phyloP scores from a whole-genome alignment of 1,140 invertebrate genomes.

The Dufourea novaeangliae region DNA sequence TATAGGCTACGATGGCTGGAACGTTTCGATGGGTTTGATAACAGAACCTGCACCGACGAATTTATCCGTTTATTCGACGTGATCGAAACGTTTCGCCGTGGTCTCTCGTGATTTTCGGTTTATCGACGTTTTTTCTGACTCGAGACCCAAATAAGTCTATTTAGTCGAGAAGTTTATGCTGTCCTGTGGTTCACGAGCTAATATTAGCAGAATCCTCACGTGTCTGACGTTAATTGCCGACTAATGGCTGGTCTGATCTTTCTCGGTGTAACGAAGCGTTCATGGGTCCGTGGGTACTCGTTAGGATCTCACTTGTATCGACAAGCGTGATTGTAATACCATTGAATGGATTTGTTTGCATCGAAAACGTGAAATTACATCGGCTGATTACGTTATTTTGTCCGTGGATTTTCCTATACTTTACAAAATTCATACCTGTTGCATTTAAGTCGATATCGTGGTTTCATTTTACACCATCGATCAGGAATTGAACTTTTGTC shows the following conservation, averaged over 20 bases:
- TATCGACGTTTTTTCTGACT: neutral
- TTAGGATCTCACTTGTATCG: slow-evolving; percentile 31
- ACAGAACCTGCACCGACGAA: neutral
- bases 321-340: neutral
- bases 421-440: too few relatives aligned
- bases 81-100: neutral
- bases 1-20: neutral
- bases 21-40: neutral
- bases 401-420: neutral
- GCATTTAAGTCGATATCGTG: too few relatives aligned
- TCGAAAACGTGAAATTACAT: neutral
- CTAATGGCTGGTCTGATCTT: slow-evolving; percentile 35
- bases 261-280: slow-evolving; percentile 28
- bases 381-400: neutral
- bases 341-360: slow-evolving; percentile 24
- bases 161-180: slow-evolving; percentile 19
- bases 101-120: too few relatives aligned
- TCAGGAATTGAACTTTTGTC: too few relatives aligned
- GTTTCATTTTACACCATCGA: too few relatives aligned
- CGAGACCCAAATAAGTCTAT: neutral
- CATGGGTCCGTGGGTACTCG: slow-evolving; percentile 3
- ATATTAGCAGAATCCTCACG: slow-evolving; percentile 41
- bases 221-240: slow-evolving; percentile 30
- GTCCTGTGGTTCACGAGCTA: neutral
- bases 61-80: neutral